Evolutionary conservation across 1,140 invertebrate species (phyloP).

Genomic region (Pseudomyrmex cubaensis): DNA sequence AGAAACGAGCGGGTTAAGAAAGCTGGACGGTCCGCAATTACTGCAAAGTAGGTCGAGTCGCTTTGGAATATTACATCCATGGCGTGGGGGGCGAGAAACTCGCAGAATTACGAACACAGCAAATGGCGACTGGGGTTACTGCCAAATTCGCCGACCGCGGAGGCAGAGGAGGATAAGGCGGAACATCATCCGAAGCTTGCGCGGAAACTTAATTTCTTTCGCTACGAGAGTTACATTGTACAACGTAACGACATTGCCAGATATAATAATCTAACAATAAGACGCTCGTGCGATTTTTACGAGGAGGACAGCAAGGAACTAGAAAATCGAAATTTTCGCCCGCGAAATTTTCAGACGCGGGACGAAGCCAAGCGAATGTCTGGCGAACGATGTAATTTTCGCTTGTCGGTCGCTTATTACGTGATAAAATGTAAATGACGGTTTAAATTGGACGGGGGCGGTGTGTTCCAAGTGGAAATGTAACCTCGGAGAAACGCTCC

Average conservation of each 20-base stretch:
- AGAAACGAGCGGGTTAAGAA: conserved; percentile 40
- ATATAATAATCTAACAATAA: neutral
- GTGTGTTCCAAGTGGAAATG: conserved; percentile 18
- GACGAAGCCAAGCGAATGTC: conserved; percentile 13
- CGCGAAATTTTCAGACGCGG: neutral
- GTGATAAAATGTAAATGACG: conserved; percentile 52
- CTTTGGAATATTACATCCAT: conserved; percentile 61
- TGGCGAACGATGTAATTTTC: conserved; percentile 23
- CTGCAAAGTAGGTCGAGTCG: conserved; percentile 63
- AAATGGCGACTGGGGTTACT: conserved; percentile 11
- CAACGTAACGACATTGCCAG: neutral
- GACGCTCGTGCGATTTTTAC: neutral
- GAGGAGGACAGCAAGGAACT: neutral
- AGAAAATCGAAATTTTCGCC: neutral
- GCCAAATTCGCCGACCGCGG: conserved; percentile 34
- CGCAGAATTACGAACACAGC: conserved; percentile 49
- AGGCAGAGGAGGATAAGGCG: neutral
- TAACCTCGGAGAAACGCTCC: conserved; percentile 3
- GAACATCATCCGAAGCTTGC: neutral
- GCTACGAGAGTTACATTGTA: neutral
- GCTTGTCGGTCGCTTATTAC: conserved; percentile 40
- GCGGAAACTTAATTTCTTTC: neutral
- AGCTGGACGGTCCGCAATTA: conserved; percentile 62
- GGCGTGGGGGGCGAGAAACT: conserved; percentile 42
- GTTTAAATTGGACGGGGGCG: conserved; percentile 29